Conservation (phyloP, 2,888 invertebrate genomes). For the Ophraella communa region DNA sequence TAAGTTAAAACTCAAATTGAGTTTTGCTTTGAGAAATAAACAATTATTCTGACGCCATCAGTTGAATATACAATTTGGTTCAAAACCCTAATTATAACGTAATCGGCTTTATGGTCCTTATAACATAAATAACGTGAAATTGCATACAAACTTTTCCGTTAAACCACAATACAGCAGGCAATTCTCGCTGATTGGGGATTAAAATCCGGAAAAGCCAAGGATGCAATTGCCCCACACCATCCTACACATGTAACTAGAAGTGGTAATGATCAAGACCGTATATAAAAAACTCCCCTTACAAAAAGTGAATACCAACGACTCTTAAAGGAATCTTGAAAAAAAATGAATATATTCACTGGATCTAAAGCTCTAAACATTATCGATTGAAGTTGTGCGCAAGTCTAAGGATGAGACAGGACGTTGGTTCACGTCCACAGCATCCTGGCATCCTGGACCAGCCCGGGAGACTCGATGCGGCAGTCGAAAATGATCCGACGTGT, state of each 20-base stretch:
- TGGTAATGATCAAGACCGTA: constrained; percentile 20
- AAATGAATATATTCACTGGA: constrained; percentile 29
- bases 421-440: constrained; percentile 50
- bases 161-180: not conserved
- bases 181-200: not conserved
- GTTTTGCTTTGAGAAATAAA: no score
- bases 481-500: constrained; percentile 48
- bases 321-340: constrained; percentile 26
- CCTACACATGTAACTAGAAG: constrained; percentile 20
- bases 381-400: constrained; percentile 54
- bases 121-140: no score
- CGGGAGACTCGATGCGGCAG: constrained; percentile 56
- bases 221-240: constrained; percentile 15
- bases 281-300: constrained; percentile 22
- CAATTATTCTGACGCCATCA: no score
- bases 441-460: constrained; percentile 58
- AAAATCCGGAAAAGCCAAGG: not conserved
- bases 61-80: no score
- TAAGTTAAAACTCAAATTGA: no score
- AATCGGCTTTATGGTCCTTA: no score
- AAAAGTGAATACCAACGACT: constrained; percentile 28
- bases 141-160: no score
- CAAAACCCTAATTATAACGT: no score
- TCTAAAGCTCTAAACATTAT: constrained; percentile 51
- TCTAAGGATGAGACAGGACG: constrained; percentile 51